Base-by-base conservation (phyloP, 2,113 vertebrate species). In the Malurus alboscapulatus region DNA sequence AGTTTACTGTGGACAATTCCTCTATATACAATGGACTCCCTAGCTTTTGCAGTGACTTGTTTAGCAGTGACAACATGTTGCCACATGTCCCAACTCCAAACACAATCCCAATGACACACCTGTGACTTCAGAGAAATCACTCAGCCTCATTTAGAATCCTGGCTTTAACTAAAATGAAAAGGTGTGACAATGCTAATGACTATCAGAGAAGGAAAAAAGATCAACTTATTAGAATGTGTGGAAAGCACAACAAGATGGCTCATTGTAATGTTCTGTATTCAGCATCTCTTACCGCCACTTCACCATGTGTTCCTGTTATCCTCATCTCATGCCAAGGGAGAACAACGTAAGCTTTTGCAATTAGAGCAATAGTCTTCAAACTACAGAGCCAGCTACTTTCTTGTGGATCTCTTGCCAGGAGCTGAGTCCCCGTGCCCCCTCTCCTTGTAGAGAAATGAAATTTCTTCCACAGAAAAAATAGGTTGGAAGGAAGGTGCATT, bases 31-130 rank as follows among this genome's bases (percentile, higher is more conserved):
- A 65, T 61, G 50, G 25, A 65, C n/a, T 59, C 69, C 12, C 15
- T 15, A 40, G 30, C 30, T 75, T 71, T 68, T 48, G 62, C 45
- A 84, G 50, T 2, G 12, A 36, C 40, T 29, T 1, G 9, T 54
- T 62, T 42, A 82, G 34, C 65, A 84, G n/a, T 0, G 0, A 67
- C 26, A 61, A 22, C 26, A 30, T 1, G 0, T 13, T 84, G n/a
- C 36, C 66, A 80, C 24, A 26, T 38, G 66, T 67, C 50, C 57
- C 1, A 6, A 27, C 30, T 65, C 55, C 76, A 90, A 88, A 55
- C 4, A 3, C 34, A 74, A 22, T 26, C 87, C 84, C 74, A 69
- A 92, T 6, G 21, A 84, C 32, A 38, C 14, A n/a, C 11, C 47
- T 16, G 21, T 44, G n/a, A 88, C 63, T 88, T 74, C 36, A 24